Evolutionary conservation across 2,888 invertebrate genomes (phyloP).

Genomic region (Scotopteryx bipunctaria): DNA sequence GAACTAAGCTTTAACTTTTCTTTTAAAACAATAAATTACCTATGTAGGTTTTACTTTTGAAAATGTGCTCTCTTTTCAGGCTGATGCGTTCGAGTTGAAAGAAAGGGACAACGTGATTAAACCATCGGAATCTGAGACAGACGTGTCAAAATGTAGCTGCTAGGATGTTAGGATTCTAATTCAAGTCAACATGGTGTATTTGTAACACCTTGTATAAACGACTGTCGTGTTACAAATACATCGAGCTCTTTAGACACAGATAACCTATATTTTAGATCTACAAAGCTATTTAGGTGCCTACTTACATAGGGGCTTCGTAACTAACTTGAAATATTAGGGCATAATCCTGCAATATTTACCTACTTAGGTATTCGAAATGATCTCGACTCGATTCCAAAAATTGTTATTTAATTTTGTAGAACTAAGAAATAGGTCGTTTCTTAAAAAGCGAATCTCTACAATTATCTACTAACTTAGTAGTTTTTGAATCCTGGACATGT

Average conservation of each 20-base stretch:
- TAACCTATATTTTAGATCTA: slow-evolving; percentile 7
- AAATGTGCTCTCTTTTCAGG: slow-evolving; percentile 56
- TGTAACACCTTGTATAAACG: slow-evolving; percentile 12
- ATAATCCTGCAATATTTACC: no score
- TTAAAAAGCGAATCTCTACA: neutral
- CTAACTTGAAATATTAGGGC: no score
- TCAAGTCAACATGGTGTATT: slow-evolving; percentile 6
- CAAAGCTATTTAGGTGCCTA: neutral
- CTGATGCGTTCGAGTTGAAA: slow-evolving; percentile 77
- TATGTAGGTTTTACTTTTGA: neutral
- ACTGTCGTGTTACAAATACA: slow-evolving; percentile 10
- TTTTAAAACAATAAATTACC: no score
- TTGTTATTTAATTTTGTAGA: slow-evolving; percentile 1
- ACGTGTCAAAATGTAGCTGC: slow-evolving; percentile 78
- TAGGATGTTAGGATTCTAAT: slow-evolving; percentile 59
- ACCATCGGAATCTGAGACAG: slow-evolving; percentile 76
- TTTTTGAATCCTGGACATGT: slow-evolving; percentile 4
- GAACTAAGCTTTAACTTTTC: no score
- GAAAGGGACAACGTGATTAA: slow-evolving; percentile 77
- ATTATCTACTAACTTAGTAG: slow-evolving; percentile 4
- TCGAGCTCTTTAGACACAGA: slow-evolving; percentile 1
- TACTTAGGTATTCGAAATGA: no score
- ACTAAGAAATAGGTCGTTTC: neutral
- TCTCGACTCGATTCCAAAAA: no score
- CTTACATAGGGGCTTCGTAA: no score